These are phyloP conservation scores for Acholoe squamosa DNA, from an alignment of 2,888 invertebrate species.

Conservation along the genomic window DNA sequence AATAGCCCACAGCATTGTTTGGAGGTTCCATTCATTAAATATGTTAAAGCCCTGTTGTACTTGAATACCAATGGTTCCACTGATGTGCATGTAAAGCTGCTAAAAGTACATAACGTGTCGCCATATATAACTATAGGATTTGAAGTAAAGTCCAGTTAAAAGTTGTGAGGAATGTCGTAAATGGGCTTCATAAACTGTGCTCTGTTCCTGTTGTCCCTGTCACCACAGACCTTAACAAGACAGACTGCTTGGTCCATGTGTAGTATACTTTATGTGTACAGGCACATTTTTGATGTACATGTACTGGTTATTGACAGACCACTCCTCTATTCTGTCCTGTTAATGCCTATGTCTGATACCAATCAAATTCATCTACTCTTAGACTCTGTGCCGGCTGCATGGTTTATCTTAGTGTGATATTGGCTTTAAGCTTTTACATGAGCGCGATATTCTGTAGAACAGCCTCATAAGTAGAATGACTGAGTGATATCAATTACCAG, in stretches of 20 bases:
- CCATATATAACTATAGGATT: not conserved
- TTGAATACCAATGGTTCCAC: too few relatives aligned
- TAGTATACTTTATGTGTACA: too few relatives aligned
- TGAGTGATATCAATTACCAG: too few relatives aligned
- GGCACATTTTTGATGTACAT: too few relatives aligned
- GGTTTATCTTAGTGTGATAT: not conserved
- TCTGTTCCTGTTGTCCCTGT: slow-evolving; percentile 6
- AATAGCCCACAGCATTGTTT: not conserved
- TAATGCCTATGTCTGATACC: too few relatives aligned
- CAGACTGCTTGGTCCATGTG: too few relatives aligned
- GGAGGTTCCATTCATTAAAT: not conserved
- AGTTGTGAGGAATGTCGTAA: slow-evolving; percentile 38
- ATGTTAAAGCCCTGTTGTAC: not conserved
- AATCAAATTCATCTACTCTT: not conserved
- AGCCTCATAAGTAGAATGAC: too few relatives aligned
- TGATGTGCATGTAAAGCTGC: not conserved
- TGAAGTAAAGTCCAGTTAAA: not conserved
- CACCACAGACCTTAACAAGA: too few relatives aligned
- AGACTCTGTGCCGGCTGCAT: not conserved
- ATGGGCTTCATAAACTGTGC: not conserved
- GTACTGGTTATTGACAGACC: too few relatives aligned
- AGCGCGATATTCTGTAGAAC: too few relatives aligned
- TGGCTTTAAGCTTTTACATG: not conserved
- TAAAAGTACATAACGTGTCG: not conserved
- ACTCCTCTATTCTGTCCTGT: too few relatives aligned